Evolutionary conservation across 2,113 vertebrate species (phyloP).

Genomic region (Synchiropus splendidus): DNA sequence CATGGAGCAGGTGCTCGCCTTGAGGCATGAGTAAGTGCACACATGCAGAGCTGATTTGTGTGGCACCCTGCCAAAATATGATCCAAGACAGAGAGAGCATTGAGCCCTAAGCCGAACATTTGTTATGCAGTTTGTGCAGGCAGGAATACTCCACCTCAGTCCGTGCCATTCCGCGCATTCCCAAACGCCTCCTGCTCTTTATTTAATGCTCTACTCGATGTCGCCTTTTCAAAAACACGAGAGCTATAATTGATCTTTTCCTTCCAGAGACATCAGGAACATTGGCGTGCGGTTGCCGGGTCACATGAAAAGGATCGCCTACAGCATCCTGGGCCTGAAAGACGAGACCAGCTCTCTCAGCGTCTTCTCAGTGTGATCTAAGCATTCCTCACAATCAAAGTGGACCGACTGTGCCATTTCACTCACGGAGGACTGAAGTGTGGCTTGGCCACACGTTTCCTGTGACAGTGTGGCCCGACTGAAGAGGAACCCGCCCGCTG

Average conservation of each 20-base stretch:
- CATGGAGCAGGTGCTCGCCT: constrained; percentile 87
- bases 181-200: neutral
- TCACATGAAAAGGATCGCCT: constrained; percentile 90
- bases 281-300: constrained; percentile 85
- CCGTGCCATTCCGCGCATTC: constrained; percentile 38
- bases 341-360: constrained; percentile 77
- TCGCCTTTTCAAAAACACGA: neutral
- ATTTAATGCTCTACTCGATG: neutral
- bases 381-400: constrained; percentile 45
- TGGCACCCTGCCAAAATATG: constrained; percentile 13
- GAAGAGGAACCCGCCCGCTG: constrained; percentile 29
- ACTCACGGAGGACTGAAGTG: constrained; percentile 21
- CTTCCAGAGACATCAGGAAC: constrained; percentile 78
- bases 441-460: constrained; percentile 5
- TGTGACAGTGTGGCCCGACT: constrained; percentile 24
- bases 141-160: constrained; percentile 14
- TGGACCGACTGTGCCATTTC: constrained; percentile 44
- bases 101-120: constrained; percentile 33
- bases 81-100: constrained; percentile 25
- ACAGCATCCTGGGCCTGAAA: constrained; percentile 88
- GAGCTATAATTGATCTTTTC: neutral
- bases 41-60: constrained; percentile 17
- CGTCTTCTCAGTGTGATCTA: constrained; percentile 67
- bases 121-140: constrained; percentile 28
- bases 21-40: constrained; percentile 87